Evolutionary conservation across 2,113 vertebrate genomes (phyloP).

Genomic region (Trochalopteron elliotii): DNA sequence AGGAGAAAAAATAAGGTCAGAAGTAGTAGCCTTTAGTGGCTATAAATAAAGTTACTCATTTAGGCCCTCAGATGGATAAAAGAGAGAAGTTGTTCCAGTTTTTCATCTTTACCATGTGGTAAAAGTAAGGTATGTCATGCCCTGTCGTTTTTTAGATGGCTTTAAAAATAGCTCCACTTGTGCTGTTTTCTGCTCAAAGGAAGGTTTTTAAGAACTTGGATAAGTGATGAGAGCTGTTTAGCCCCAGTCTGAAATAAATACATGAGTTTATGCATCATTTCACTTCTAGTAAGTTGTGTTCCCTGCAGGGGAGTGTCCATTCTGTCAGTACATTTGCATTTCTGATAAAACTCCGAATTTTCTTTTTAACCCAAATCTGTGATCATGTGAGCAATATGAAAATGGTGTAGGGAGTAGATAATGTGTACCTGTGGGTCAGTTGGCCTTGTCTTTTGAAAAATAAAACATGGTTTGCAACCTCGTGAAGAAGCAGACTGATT

Average conservation of each 20-base stretch:
- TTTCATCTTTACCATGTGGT: slow-evolving; percentile 60
- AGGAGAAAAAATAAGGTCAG: slow-evolving; percentile 32
- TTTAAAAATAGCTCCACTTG: slow-evolving; percentile 24
- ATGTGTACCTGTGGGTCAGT: accelerated
- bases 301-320: neutral
- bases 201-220: neutral
- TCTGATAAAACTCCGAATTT: neutral
- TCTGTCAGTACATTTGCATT: neutral
- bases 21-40: slow-evolving; percentile 38
- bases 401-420: neutral
- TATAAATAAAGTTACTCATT: slow-evolving; percentile 63
- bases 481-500: neutral
- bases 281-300: neutral
- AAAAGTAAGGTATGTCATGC: slow-evolving; percentile 46
- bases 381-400: neutral
- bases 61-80: slow-evolving; percentile 24
- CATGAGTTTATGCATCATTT: neutral
- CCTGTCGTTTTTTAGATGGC: neutral
- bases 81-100: slow-evolving; percentile 23
- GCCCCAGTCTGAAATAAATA: neutral
- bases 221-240: slow-evolving; percentile 6
- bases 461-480: neutral
- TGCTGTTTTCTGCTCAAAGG: neutral
- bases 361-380: neutral
- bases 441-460: neutral